These are phyloP conservation scores for Glyptemys insculpta DNA, from an alignment of 2,797 vertebrate species.

Conservation along the genomic window DNA sequence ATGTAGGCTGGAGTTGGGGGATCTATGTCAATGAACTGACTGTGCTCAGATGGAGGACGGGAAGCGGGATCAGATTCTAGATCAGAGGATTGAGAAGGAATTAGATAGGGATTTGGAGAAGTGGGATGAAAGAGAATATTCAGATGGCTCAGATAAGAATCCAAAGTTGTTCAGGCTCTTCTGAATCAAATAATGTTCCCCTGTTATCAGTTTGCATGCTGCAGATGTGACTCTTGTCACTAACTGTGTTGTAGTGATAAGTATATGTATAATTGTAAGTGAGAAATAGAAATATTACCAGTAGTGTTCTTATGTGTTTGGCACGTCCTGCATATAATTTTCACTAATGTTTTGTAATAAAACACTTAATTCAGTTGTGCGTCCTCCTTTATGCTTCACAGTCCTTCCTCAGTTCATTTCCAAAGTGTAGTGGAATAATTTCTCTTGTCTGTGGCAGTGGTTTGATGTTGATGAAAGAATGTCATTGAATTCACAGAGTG, in stretches of 20 bases:
- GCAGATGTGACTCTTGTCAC: neutral
- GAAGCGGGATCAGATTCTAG: neutral
- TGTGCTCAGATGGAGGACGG: neutral
- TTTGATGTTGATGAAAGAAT: slow-evolving; percentile 16
- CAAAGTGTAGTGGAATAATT: slow-evolving; percentile 3
- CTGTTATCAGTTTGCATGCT: neutral
- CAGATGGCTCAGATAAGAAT: neutral
- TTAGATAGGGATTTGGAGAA: neutral
- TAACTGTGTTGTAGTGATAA: neutral
- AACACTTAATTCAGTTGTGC: neutral
- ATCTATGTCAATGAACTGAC: neutral
- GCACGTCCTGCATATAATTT: neutral
- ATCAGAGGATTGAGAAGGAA: neutral
- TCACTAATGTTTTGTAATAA: rapidly evolving
- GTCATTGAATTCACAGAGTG: slow-evolving; percentile 15
- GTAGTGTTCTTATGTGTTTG: neutral
- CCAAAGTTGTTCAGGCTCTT: neutral
- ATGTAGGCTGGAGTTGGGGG: neutral
- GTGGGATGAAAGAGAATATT: neutral
- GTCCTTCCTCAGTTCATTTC: slow-evolving; percentile 25
- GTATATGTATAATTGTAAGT: neutral
- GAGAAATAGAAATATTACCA: neutral
- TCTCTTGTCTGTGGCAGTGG: neutral
- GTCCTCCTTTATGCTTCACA: neutral
- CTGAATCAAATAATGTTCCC: rapidly evolving